Evolutionary conservation across 2,888 invertebrate genomes (phyloP), one percentile per base, ranked within the genome.

Genomic region (Lepidocyrtinus sp.): DNA sequence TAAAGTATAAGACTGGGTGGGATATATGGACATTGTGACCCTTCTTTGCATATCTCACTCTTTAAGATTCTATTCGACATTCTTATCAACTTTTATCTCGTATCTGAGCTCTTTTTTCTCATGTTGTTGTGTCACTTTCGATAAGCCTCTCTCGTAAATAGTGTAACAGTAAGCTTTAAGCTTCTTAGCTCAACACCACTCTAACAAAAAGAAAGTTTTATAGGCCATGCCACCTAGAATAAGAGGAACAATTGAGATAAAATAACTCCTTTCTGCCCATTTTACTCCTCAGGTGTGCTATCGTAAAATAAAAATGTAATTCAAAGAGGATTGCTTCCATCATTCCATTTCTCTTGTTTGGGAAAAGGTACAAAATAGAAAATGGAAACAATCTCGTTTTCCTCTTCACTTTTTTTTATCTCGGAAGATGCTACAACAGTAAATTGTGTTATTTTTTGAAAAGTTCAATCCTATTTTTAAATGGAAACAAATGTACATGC

Each of bases 361-460:
- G 3, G 24, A 64, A 64, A 64, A 15, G 15, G 64, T 22, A 46
- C 45, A 21, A 64, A 26, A 21, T 46, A 24, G 68, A 64, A 50
- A 63, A 46, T 15, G 55, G 65, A 65, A 25, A 21, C 19, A 65
- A 21, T 19, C 24, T 62, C 62, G 22, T 19, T 59, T 25, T 21
- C 17, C 1, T 26, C 25, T 21, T 50, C 36, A 2, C 62, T 77
- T 59, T 36, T 71, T 65, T 45, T 46, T 24, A 1, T 55, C n/a
- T 27, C 50, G 2, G 9, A 61, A 24, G 24, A 24, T 65, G 59
- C 61, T 45, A 65, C 2, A 59, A 50, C 26, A 70, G 70, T 70
- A 79, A 74, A 79, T 74, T 69, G 74, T 79, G 59, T n/a, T n/a
- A n/a, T 70, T 79, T 73, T 45, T 55, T 24, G 63, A 27, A 26